These are phyloP conservation scores for Salvator merianae DNA, from an alignment of 2,113 vertebrate species.

Conservation along the genomic window DNA sequence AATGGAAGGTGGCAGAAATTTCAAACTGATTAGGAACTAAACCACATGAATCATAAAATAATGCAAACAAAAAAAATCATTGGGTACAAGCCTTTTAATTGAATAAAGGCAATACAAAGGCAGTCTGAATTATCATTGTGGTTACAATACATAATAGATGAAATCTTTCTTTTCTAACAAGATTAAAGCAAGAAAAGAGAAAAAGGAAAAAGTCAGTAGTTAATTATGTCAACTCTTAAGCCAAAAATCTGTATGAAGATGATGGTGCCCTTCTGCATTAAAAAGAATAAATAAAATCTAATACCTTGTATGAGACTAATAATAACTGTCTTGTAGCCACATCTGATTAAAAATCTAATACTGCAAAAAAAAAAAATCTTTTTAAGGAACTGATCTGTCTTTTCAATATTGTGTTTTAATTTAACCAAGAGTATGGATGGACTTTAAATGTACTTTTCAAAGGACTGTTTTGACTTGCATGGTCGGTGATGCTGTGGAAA, in stretches of 20 bases:
- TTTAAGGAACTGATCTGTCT: not conserved
- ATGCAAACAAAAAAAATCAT: conserved; percentile 54
- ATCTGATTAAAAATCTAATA: conserved; percentile 44
- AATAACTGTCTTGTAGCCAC: conserved; percentile 59
- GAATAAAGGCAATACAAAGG: conserved; percentile 39
- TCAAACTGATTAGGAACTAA: conserved; percentile 55
- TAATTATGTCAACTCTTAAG: conserved; percentile 67
- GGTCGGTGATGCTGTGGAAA: conserved; percentile 31
- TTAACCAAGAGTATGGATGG: conserved; percentile 60
- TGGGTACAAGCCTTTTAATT: conserved; percentile 57
- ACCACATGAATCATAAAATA: conserved; percentile 56
- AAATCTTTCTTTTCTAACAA: conserved; percentile 44
- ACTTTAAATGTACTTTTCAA: conserved; percentile 66
- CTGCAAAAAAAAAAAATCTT: no score
- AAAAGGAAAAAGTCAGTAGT: conserved; percentile 56
- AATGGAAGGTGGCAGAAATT: conserved; percentile 40
- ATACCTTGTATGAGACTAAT: conserved; percentile 61
- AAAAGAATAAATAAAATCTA: conserved; percentile 59
- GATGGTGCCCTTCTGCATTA: conserved; percentile 40
- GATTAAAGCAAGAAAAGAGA: conserved; percentile 20
- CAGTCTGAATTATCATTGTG: conserved; percentile 52
- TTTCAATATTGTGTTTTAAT: conserved; percentile 43
- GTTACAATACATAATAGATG: conserved; percentile 44
- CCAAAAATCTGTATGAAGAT: conserved; percentile 25
- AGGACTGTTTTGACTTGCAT: conserved; percentile 65